Evolutionary conservation across 2,888 invertebrate species (phyloP).

Genomic region (Sesia apiformis): DNA sequence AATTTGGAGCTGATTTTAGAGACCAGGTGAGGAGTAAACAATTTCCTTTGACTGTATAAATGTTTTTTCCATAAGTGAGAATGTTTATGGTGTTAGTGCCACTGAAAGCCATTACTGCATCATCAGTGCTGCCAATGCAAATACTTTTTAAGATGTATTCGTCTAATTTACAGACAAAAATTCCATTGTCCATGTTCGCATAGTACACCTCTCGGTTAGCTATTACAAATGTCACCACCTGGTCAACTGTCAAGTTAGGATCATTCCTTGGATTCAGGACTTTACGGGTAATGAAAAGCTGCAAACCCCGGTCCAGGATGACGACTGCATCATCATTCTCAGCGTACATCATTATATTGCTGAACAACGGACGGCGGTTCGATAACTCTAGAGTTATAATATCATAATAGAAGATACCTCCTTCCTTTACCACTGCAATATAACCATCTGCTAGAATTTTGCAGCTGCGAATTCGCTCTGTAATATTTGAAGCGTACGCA

Average conservation of each 20-base stretch:
- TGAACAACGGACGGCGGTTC: conserved; percentile 20
- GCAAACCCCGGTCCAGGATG: conserved; percentile 23
- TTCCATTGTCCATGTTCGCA: conserved; percentile 30
- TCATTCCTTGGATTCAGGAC: conserved; percentile 11
- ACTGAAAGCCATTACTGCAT: conserved; percentile 22
- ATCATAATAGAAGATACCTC: conserved; percentile 38
- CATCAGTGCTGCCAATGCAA: conserved; percentile 5
- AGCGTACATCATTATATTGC: conserved; percentile 33
- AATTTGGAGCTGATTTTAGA: conserved; percentile 15
- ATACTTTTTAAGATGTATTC: conserved; percentile 10
- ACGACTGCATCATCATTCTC: conserved; percentile 34
- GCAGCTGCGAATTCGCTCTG: conserved; percentile 36
- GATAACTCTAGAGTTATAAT: conserved; percentile 24
- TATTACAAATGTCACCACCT: conserved; percentile 33
- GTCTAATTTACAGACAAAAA: conserved; percentile 24
- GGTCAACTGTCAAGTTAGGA: conserved; percentile 20
- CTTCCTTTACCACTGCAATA: conserved; percentile 37
- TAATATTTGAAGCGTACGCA: conserved; percentile 26
- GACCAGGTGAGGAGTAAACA: conserved; percentile 17
- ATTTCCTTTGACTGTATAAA: conserved; percentile 23
- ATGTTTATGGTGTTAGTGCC: not conserved
- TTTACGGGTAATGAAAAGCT: conserved; percentile 33
- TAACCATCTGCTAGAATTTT: conserved; percentile 30
- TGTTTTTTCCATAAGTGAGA: conserved; percentile 13
- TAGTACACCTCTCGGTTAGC: conserved; percentile 25